Evolutionary conservation across 2,888 invertebrate genomes (phyloP), one percentile per base, ranked within the genome.

Genomic region (Hetaerina titia): DNA sequence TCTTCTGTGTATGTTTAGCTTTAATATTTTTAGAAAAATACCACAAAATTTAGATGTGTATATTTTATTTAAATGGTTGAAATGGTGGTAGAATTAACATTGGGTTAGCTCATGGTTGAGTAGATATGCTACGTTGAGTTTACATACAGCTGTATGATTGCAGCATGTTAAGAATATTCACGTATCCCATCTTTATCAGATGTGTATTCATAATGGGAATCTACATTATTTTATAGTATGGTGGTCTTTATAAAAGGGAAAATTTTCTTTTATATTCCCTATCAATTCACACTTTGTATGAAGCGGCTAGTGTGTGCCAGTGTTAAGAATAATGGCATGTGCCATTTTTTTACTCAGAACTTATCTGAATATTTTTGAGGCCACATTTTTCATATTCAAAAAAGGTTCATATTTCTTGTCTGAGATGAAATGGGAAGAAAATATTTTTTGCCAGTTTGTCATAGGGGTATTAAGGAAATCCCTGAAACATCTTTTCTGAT

Each of bases 401-500:
- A 60, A 60, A 60, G n/a, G 13, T 81, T 15, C 81, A 31, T 31
- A 11, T 45, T 45, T 45, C 1, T 45, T 45, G 45, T 45, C 45
- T 45, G 45, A 45, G 45, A 45, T 45, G 45, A 45, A 45, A 45
- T 45, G 45, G 45, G 4, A 45, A 45, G 45, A 45, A 45, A 45
- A 45, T 45, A 45, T 45, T 45, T 45, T 45, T 4, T 4, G 4
- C 45, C 45, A 45, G 45, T 2, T 45, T 45, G 45, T 45, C 45
- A 4, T 45, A 45, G 4, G 45, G 1, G 45, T 45, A 11, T 11
- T 81, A 15, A 13, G 81, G 81, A 31, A 81, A 81, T 81, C 11
- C 31, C 81, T 81, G 25, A 13, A 81, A 31, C 31, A 81, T 95
- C 63, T 19, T 88, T 94, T 95, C 64, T 92, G 95, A 90, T 96